Conservation (phyloP, 2,888 invertebrate species). For the Matsumyia berberina region DNA sequence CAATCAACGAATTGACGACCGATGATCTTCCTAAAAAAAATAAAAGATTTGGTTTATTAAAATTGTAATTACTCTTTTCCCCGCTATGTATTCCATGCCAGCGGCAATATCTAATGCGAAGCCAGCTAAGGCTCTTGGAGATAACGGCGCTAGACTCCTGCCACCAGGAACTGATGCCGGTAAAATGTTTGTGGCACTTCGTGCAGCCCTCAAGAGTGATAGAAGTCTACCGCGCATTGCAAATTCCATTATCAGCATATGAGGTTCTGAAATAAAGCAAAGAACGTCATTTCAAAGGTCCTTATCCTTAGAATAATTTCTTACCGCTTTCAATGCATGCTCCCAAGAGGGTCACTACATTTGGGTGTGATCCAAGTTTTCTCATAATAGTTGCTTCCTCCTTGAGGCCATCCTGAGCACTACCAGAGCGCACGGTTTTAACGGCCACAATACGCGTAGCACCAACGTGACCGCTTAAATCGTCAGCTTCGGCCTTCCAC, state of each 20-base stretch:
- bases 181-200: constrained; percentile 84
- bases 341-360: constrained; percentile 92
- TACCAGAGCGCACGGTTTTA: constrained; percentile 92
- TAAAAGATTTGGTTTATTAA: no score
- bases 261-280: constrained; percentile 88
- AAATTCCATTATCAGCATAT: constrained; percentile 93
- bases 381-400: constrained; percentile 94
- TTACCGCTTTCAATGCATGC: constrained; percentile 93
- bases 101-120: constrained; percentile 93
- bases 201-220: constrained; percentile 88
- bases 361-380: constrained; percentile 92
- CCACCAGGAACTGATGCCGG: constrained; percentile 85
- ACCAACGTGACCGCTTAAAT: constrained; percentile 90
- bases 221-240: constrained; percentile 93
- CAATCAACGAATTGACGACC: no score
- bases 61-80: constrained; percentile 90
- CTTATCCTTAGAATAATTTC: no score
- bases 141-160: constrained; percentile 83
- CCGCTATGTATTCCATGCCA: constrained; percentile 93
- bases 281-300: neutral
- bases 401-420: constrained; percentile 90
- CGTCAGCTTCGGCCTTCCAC: constrained; percentile 94
- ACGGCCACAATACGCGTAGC: constrained; percentile 93
- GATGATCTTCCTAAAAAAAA: no score
- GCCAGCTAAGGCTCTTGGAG: constrained; percentile 89